Evolutionary conservation across 2,888 invertebrate species (phyloP), one percentile per base, ranked within the genome.

Genomic region (Phengaris alcon): DNA sequence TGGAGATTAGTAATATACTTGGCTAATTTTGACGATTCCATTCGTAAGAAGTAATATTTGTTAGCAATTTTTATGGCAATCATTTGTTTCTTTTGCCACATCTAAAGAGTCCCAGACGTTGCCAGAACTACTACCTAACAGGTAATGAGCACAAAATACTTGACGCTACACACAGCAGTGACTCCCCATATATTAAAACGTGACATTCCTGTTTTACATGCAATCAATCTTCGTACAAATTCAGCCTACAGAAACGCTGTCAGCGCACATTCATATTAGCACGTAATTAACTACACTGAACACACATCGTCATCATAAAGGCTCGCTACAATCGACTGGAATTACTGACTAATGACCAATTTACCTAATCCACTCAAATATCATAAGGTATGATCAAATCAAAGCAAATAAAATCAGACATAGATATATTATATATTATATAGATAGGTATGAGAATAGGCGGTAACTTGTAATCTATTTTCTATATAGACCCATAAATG

Each of bases 141-240:
- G 35, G 35, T 35, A 59, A 59, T 22, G 10, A 59, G 15, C 8
- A 10, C 59, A 22, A 22, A 59, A 59, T 22, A 48, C 48, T 6
- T 1, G 6, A 48, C 48, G 48, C 6, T 48, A 48, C 6, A 48
- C 48, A 9, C 10, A 22, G 10, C 59, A 15, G 59, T 69, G 48
- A 51, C 48, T 72, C 70, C 59, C 68, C 3, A 35, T 69, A 73
- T 64, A 52, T 59, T 59, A 59, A 72, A 70, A 73, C 75, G 72
- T 75, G 72, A 70, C 72, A 54, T 59, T 73, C 72, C 72, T 73
- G 64, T 44, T 73, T 35, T 22, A 70, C 70, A 70, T 51, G 70
- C 51, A 22, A 70, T 75, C 72, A 70, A 73, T 72, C 64, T 68
- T 12, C 52, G 69, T 51, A 59, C 75, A 59, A 22, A 75, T 75